Conservation (phyloP, 2,113 vertebrate species). For the Riparia riparia region DNA sequence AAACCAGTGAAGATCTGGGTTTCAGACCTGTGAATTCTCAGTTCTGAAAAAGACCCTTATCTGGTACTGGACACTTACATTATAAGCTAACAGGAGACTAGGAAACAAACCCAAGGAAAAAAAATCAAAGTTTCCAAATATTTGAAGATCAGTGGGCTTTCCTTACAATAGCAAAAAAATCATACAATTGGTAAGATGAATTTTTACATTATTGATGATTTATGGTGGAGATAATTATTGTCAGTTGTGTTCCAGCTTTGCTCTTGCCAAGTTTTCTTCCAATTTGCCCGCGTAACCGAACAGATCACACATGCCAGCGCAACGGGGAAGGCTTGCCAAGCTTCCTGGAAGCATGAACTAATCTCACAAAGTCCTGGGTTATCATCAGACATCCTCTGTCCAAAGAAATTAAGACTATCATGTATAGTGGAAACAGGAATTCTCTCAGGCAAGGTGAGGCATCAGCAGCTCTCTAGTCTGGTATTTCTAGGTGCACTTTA, state of each 20-base stretch:
- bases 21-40: not conserved
- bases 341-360: not conserved
- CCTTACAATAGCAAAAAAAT: not conserved
- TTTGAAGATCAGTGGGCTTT: not conserved
- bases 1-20: not conserved
- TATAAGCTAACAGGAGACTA: not conserved
- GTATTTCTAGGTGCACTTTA: not conserved
- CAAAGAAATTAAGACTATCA: not conserved
- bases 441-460: not conserved
- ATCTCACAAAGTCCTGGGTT: not conserved
- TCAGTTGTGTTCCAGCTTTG: not conserved
- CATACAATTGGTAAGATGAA: not conserved
- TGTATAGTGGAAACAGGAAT: not conserved
- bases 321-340: not conserved
- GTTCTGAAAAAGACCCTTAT: not conserved
- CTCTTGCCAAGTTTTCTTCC: not conserved
- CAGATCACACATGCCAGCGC: not conserved
- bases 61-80: not conserved
- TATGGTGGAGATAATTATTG: not conserved
- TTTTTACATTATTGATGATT: not conserved
- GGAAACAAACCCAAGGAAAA: not conserved
- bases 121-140: not conserved
- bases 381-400: not conserved
- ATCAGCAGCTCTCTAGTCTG: not conserved
- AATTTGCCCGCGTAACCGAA: accelerated